Conservation (phyloP, 1,140 invertebrate genomes). For the Melipona quadrifasciata region DNA sequence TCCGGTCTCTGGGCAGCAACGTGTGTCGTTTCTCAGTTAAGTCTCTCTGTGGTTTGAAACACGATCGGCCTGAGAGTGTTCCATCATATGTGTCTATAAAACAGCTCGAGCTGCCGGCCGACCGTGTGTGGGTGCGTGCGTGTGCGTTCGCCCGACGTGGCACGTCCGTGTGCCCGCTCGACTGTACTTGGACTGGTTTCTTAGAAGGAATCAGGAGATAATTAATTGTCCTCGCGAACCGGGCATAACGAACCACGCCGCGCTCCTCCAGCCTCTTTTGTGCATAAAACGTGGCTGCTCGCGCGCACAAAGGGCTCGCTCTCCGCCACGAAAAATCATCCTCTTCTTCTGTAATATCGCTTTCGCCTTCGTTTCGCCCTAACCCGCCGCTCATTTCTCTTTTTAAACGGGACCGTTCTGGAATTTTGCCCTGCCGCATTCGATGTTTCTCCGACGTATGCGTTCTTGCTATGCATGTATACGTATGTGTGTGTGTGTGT, state of each 20-base stretch:
- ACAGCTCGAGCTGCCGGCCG: constrained; percentile 60
- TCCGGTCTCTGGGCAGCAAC: constrained; percentile 45
- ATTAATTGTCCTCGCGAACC: constrained; percentile 79
- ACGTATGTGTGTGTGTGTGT: no score
- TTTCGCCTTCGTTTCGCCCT: constrained; percentile 10
- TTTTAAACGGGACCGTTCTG: constrained; percentile 5
- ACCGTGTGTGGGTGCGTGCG: constrained; percentile 55
- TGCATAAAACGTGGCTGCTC: constrained; percentile 65
- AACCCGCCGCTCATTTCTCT: neutral
- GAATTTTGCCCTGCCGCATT: neutral
- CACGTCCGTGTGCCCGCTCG: constrained; percentile 60
- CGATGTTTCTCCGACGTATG: neutral
- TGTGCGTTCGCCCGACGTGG: constrained; percentile 53
- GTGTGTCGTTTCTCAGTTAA: constrained; percentile 77
- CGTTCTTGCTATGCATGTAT: no score
- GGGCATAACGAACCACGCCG: constrained; percentile 72
- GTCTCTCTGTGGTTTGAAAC: constrained; percentile 81
- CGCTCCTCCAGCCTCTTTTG: constrained; percentile 55
- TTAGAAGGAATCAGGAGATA: constrained; percentile 79
- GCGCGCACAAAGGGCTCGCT: constrained; percentile 42
- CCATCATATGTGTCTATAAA: constrained; percentile 82
- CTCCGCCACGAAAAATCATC: constrained; percentile 19
- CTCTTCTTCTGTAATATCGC: constrained; percentile 18
- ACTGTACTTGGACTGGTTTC: constrained; percentile 77
- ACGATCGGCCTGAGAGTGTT: constrained; percentile 82